These are phyloP conservation scores for Acanthisitta chloris DNA, from an alignment of 2,113 vertebrate species.

Conservation along the genomic window DNA sequence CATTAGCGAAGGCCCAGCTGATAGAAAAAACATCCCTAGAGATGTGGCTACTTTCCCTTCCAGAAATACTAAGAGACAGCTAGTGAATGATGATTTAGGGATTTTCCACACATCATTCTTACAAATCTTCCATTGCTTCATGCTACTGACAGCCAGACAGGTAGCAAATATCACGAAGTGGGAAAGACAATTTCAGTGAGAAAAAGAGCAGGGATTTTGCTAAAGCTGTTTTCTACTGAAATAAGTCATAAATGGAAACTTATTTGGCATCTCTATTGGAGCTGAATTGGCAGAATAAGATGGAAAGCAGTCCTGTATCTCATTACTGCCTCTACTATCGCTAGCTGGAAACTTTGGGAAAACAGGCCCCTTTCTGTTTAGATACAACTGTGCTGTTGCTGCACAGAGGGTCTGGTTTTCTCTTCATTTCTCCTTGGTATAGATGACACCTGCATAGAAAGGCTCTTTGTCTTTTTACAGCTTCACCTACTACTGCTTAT, in stretches of 20 bases:
- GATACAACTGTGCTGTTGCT: background rate
- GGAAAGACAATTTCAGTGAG: background rate
- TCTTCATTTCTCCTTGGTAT: background rate
- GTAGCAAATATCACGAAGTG: background rate
- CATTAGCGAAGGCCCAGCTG: constrained; percentile 1
- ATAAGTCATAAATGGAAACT: constrained; percentile 31
- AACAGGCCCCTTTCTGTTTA: constrained; percentile 16
- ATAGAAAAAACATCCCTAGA: background rate
- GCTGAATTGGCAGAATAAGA: constrained; percentile 30
- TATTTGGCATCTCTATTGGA: constrained; percentile 24
- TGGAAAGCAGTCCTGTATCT: constrained; percentile 49
- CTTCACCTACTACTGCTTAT: background rate
- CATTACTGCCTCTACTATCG: constrained; percentile 34
- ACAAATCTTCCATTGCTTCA: constrained; percentile 37
- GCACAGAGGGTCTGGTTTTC: background rate
- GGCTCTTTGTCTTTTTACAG: background rate
- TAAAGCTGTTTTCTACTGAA: constrained; percentile 25
- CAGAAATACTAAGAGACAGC: background rate
- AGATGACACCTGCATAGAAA: background rate
- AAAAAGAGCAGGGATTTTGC: background rate
- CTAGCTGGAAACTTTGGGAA: constrained; percentile 5
- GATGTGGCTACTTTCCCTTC: background rate
- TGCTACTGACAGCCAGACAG: constrained; percentile 16
- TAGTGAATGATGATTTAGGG: background rate
- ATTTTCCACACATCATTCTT: constrained; percentile 10